Percentiles rank a stretch among this genome's conserved stretches.
Evolutionary conservation across 2,797 vertebrate species (phyloP).

Genomic region (Neoniphon sammara): DNA sequence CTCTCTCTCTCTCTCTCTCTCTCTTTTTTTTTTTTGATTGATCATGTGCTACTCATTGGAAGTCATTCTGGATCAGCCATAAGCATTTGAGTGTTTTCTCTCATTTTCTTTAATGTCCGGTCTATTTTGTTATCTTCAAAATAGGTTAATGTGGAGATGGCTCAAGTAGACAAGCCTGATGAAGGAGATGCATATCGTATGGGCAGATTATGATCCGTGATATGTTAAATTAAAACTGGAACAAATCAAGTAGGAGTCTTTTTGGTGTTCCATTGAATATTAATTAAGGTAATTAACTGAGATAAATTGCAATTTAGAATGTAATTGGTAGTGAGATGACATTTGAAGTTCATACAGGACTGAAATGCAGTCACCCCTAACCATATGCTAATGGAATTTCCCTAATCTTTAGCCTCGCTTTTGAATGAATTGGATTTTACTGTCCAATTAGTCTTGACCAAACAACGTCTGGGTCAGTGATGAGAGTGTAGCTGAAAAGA

Average conservation of each 20-base stretch:
- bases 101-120: conserved; percentile 4
- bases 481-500: conserved; percentile 15
- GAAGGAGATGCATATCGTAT: conserved; percentile 70
- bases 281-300: conserved; percentile 87
- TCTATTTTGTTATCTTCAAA: background rate
- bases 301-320: conserved; percentile 85
- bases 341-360: conserved; percentile 82
- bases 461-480: conserved; percentile 59
- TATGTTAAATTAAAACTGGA: conserved; percentile 86
- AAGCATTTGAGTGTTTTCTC: background rate
- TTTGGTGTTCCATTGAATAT: conserved; percentile 84
- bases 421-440: conserved; percentile 66
- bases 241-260: conserved; percentile 84
- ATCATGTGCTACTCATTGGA: background rate
- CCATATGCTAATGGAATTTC: conserved; percentile 75
- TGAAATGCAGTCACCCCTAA: conserved; percentile 73
- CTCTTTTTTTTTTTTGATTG: background rate
- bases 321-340: conserved; percentile 84
- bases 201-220: conserved; percentile 81
- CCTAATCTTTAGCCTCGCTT: conserved; percentile 70
- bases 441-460: conserved; percentile 75
- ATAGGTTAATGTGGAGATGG: conserved; percentile 48
- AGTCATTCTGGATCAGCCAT: background rate
- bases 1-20: background rate
- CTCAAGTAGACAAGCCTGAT: conserved; percentile 52